phyloP scores from a whole-genome alignment of 2,797 vertebrate species.

The Chloroceryle amazona region DNA sequence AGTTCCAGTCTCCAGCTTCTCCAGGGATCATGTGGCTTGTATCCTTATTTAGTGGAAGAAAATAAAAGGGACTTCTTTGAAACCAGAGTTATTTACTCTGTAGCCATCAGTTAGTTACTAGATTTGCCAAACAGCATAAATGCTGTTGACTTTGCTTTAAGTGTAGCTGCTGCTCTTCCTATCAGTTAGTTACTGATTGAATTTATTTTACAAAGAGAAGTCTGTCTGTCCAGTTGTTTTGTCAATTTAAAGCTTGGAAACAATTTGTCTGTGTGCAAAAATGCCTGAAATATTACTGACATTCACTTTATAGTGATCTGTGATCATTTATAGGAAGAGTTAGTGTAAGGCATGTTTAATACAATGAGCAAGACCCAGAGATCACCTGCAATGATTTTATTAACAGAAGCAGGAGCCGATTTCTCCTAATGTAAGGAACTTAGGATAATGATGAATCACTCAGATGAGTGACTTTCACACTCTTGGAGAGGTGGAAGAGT shows the following conservation, averaged over 20 bases:
- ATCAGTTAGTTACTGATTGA: background rate
- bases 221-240: slow-evolving; percentile 23
- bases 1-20: slow-evolving; percentile 37
- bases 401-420: slow-evolving; percentile 14
- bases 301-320: background rate
- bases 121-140: slow-evolving; percentile 39
- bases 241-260: slow-evolving; percentile 38
- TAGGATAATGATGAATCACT: background rate
- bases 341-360: background rate
- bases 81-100: slow-evolving; percentile 21
- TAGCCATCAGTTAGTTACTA: background rate
- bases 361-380: background rate
- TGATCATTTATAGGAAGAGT: slow-evolving; percentile 6
- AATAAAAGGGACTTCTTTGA: background rate
- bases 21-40: slow-evolving; percentile 20
- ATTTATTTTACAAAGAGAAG: background rate
- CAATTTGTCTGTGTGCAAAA: slow-evolving; percentile 41
- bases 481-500: background rate
- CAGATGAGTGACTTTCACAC: background rate
- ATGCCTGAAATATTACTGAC: slow-evolving; percentile 24
- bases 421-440: background rate
- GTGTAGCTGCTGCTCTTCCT: slow-evolving; percentile 40
- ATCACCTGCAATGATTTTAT: background rate
- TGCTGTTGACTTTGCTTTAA: slow-evolving; percentile 18
- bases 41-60: background rate